Evolutionary conservation across 2,888 invertebrate genomes (phyloP).

Genomic region (Andrena chrysosceles): DNA sequence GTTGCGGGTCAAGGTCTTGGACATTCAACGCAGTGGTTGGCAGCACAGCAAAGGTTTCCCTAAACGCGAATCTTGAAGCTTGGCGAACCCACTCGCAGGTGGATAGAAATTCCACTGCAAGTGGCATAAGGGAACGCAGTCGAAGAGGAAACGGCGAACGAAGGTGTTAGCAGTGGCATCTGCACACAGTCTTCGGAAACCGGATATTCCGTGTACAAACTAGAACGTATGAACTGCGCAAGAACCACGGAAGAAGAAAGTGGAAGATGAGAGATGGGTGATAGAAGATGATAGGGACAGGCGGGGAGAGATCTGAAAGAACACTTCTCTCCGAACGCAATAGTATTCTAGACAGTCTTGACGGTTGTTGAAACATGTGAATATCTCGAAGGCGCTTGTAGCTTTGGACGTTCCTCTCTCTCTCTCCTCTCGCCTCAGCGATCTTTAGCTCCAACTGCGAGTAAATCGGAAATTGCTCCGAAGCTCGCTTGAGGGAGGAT

Average conservation of each 20-base stretch:
- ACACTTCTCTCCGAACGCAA: background rate
- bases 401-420: background rate
- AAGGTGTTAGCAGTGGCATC: background rate
- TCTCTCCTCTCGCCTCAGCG: background rate
- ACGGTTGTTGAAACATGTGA: too few relatives aligned
- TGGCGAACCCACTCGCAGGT: background rate
- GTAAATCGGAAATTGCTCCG: conserved; percentile 21
- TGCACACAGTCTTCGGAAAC: background rate
- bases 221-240: conserved; percentile 24
- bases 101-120: background rate
- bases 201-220: conserved; percentile 22
- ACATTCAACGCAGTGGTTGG: conserved; percentile 41
- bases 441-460: background rate
- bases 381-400: too few relatives aligned
- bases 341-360: background rate
- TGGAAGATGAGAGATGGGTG: background rate
- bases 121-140: too few relatives aligned
- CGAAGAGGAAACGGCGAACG: background rate
- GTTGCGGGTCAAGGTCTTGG: conserved; percentile 60
- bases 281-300: conserved; percentile 11
- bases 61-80: conserved; percentile 21
- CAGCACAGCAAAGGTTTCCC: conserved; percentile 60
- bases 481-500: background rate
- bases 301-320: background rate
- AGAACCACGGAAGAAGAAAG: conserved; percentile 23